phyloP scores from a whole-genome alignment of 2,113 vertebrate species.

The Mustelus asterias region DNA sequence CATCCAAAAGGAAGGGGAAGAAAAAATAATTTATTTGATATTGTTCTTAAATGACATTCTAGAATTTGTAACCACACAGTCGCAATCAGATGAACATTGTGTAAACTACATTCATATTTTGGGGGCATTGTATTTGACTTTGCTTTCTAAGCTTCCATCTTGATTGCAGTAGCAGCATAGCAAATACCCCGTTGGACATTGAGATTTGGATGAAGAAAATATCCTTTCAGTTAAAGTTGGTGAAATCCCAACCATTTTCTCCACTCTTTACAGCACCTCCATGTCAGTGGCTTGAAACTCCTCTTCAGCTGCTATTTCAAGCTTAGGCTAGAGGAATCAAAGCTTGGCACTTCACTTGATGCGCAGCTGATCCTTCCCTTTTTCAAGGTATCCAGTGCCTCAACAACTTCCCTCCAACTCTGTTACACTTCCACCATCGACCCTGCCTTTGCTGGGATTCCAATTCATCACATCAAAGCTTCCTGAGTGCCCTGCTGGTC shows the following conservation, averaged over 20 bases:
- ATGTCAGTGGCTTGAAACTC: too few species aligned
- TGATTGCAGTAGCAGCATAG: too few species aligned
- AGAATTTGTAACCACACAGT: neutral
- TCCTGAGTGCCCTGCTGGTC: neutral
- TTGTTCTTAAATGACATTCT: neutral
- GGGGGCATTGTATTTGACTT: too few species aligned
- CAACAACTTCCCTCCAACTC: neutral
- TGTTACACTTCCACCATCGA: neutral
- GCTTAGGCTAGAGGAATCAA: neutral
- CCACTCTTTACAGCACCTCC: too few species aligned
- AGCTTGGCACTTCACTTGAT: neutral
- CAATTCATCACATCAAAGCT: neutral
- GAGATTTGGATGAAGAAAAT: neutral
- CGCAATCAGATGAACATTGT: neutral
- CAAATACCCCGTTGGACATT: neutral
- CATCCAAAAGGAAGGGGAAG: neutral
- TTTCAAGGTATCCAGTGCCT: neutral
- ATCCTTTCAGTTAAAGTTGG: neutral
- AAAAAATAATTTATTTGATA: neutral
- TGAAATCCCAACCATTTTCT: neutral
- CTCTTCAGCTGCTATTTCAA: neutral
- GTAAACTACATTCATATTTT: neutral
- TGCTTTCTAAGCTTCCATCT: too few species aligned
- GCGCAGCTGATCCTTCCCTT: neutral
- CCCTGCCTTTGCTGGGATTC: neutral